Evolutionary conservation across 2,888 invertebrate genomes (phyloP), one percentile per base, ranked within the genome.

Genomic region (Aporophyla lueneburgensis): DNA sequence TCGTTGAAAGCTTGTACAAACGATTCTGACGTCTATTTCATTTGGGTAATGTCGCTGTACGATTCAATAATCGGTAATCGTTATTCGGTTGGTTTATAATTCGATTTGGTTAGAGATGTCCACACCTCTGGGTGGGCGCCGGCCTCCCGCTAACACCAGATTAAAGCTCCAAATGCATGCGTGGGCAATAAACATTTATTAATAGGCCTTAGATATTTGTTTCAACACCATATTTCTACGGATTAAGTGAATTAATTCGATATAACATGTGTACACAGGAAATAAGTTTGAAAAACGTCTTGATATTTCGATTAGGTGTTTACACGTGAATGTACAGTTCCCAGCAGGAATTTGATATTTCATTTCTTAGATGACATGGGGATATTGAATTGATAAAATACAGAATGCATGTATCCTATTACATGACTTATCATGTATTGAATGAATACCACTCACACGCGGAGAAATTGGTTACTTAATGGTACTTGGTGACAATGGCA

Each of bases 51-150:
- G 81, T 63, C 63, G 61, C n/a, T 71, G 14, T 2, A 61, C 59
- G 77, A 72, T 62, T 75, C 54, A 62, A 51, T 76, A 76, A 77
- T 78, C 71, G 65, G 85, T 80, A 89, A 79, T 71, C 72, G 69
- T 76, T 81, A 85, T 83, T 87, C 87, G 88, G 92, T 92, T 85
- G 79, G 88, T 88, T 89, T 93, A 92, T 95, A 95, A 95, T 95
- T 95, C 93, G 95, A 95, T 95, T 95, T 95, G 91, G 93, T 94
- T 90, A 86, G 90, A 93, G 89, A 93, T 94, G 95, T 95, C 95
- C 93, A 94, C 94, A 94, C 94, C 95, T 95, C 93, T 95, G 96
- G 96, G 96, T 96, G 96, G 96, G 93, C 94, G 91, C 90, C 91
- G 95, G 92, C 89, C 95, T 92, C 95, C 95, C 94, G 95, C 95